These are phyloP conservation scores for Tillus elongatus DNA, from an alignment of 2,888 invertebrate genomes.

Conservation along the genomic window DNA sequence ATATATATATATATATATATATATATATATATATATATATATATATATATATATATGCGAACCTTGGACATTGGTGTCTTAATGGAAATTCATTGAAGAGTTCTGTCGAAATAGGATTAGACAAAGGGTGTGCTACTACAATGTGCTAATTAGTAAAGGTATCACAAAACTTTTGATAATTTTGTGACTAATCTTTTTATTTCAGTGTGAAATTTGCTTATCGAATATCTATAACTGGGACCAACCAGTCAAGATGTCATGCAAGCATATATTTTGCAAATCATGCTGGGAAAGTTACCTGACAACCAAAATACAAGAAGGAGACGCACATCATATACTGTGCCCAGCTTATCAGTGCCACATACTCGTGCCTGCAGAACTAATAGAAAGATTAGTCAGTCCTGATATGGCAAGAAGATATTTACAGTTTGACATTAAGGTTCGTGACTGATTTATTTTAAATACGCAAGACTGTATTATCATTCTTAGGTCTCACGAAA, in stretches of 20 bases:
- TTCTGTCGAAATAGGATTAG: too few species aligned
- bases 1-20: too few species aligned
- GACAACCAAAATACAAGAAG: conserved; percentile 55
- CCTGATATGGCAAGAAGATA: conserved; percentile 56
- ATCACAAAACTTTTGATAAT: neutral
- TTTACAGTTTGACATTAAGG: conserved; percentile 61
- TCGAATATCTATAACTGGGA: conserved; percentile 43
- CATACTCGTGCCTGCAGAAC: conserved; percentile 54
- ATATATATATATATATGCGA: too few species aligned
- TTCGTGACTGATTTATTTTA: too few species aligned
- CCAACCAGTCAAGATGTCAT: conserved; percentile 49
- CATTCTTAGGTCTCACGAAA: too few species aligned
- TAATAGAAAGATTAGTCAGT: conserved; percentile 57
- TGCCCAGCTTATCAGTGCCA: conserved; percentile 58
- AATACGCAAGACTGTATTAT: too few species aligned
- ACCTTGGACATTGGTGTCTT: too few species aligned
- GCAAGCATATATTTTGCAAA: conserved; percentile 55
- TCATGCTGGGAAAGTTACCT: conserved; percentile 58
- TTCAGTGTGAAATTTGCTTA: conserved; percentile 54
- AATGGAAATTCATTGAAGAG: too few species aligned
- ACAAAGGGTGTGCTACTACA: too few species aligned
- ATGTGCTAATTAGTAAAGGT: too few species aligned
- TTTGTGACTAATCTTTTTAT: conserved; percentile 13
- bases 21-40: too few species aligned
- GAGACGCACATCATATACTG: conserved; percentile 55